Evolutionary conservation across 2,113 vertebrate species (phyloP).

Genomic region (Notechis scutatus): DNA sequence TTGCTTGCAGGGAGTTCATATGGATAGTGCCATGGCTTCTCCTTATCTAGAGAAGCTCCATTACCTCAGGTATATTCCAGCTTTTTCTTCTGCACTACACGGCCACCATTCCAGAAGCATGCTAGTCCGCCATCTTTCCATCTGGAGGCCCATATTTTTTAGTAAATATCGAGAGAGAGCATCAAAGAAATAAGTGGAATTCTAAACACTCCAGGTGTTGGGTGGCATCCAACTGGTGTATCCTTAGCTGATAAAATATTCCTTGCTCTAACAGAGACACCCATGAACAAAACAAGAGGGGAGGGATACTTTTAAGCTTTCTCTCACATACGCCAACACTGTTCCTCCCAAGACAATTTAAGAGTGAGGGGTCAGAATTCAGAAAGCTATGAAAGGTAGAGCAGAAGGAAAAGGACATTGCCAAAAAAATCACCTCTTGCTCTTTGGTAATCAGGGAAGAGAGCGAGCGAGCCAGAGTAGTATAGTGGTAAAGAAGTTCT

Average conservation of each 20-base stretch:
- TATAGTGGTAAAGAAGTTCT: neutral
- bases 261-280: neutral
- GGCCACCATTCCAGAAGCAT: neutral
- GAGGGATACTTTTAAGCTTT: neutral
- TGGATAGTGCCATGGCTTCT: neutral
- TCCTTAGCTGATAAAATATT: neutral
- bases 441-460: neutral
- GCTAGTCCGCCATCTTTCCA: neutral
- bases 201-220: neutral
- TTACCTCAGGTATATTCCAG: neutral
- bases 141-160: neutral
- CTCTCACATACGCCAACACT: neutral
- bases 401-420: neutral
- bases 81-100: neutral
- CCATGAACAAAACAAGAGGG: too few species aligned
- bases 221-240: neutral
- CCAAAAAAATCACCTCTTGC: neutral
- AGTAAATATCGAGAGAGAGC: neutral
- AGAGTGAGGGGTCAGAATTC: neutral
- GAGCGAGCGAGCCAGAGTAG: accelerated
- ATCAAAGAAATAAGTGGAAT: neutral
- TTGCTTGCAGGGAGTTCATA: neutral
- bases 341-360: neutral
- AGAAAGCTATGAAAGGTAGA: neutral
- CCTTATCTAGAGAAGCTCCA: neutral